These are phyloP conservation scores for Gallinago undulata DNA, from an alignment of 2,113 vertebrate genomes.

Conservation along the genomic window DNA sequence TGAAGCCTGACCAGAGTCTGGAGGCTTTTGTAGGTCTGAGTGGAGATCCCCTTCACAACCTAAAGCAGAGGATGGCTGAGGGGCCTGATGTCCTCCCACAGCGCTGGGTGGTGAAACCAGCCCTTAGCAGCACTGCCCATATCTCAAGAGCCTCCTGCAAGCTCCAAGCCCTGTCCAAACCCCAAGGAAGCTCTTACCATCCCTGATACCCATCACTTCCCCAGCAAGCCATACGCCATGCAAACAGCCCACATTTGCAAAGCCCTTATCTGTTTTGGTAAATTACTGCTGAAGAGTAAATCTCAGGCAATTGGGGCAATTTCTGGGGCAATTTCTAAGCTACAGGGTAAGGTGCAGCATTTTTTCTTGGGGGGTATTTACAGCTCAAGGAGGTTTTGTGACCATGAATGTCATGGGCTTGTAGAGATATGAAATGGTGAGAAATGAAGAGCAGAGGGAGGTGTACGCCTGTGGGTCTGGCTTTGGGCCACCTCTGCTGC, in stretches of 20 bases:
- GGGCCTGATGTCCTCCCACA: no score
- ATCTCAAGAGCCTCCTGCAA: not conserved
- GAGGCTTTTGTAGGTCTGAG: slow-evolving; percentile 45
- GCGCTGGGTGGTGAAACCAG: not conserved
- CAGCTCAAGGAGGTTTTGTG: rapidly evolving
- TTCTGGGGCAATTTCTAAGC: not conserved
- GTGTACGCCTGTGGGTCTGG: rapidly evolving
- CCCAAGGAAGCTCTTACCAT: not conserved
- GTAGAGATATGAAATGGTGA: not conserved
- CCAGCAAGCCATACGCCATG: rapidly evolving
- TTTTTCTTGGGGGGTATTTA: not conserved
- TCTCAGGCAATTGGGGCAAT: not conserved
- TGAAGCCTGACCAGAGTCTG: slow-evolving; percentile 48
- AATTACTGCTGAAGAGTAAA: not conserved
- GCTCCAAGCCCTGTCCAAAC: not conserved
- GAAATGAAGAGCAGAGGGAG: not conserved
- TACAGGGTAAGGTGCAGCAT: rapidly evolving
- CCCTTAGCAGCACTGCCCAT: rapidly evolving
- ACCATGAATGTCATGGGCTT: not conserved
- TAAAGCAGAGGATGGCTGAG: slow-evolving; percentile 8
- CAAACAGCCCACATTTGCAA: not conserved
- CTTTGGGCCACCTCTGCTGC: not conserved
- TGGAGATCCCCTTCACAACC: slow-evolving; percentile 64
- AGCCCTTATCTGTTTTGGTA: not conserved
- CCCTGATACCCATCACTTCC: not conserved